Conservation (phyloP, 92 coral and sea anemone species). For the Desmophyllum pertusum region DNA sequence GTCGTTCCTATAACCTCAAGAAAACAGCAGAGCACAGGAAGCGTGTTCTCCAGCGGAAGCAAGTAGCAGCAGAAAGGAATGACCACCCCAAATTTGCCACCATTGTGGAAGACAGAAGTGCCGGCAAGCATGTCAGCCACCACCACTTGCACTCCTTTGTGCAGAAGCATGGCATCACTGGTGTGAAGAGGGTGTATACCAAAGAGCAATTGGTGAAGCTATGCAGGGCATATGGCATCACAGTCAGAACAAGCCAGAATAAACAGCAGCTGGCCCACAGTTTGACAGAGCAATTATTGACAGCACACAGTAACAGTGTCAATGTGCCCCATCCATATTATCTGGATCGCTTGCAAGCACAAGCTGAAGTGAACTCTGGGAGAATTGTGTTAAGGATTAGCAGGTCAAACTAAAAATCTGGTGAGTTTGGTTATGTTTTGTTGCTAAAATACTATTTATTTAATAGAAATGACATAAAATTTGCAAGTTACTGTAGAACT, state of each 20-base stretch:
- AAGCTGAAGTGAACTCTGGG: slow-evolving; percentile 9
- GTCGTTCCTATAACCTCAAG: slow-evolving; percentile 35
- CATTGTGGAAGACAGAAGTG: slow-evolving; percentile 15
- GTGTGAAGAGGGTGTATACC: slow-evolving; percentile 43
- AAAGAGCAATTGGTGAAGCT: slow-evolving; percentile 35
- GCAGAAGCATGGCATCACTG: slow-evolving; percentile 40
- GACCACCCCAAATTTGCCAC: slow-evolving; percentile 18
- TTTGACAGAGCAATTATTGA: slow-evolving; percentile 7
- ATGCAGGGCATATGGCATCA: slow-evolving; percentile 24
- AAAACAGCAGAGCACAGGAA: slow-evolving; percentile 62
- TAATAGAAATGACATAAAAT: too few relatives aligned
- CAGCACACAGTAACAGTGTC: not conserved
- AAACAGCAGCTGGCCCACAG: slow-evolving; percentile 32
- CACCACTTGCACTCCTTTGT: slow-evolving; percentile 24
- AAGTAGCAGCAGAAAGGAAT: slow-evolving; percentile 14
- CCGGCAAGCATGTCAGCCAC: slow-evolving; percentile 35
- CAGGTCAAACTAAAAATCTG: too few relatives aligned
- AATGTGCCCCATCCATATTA: slow-evolving; percentile 24
- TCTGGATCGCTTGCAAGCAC: slow-evolving; percentile 12
- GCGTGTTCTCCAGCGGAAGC: slow-evolving; percentile 45
- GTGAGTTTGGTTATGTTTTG: too few relatives aligned
- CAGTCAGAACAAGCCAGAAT: slow-evolving; percentile 37
- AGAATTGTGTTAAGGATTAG: too few relatives aligned
- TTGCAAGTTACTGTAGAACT: too few relatives aligned
- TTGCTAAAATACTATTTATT: too few relatives aligned